These are phyloP conservation scores for Amazona guildingii DNA, from an alignment of 2,113 vertebrate genomes.

Conservation along the genomic window DNA sequence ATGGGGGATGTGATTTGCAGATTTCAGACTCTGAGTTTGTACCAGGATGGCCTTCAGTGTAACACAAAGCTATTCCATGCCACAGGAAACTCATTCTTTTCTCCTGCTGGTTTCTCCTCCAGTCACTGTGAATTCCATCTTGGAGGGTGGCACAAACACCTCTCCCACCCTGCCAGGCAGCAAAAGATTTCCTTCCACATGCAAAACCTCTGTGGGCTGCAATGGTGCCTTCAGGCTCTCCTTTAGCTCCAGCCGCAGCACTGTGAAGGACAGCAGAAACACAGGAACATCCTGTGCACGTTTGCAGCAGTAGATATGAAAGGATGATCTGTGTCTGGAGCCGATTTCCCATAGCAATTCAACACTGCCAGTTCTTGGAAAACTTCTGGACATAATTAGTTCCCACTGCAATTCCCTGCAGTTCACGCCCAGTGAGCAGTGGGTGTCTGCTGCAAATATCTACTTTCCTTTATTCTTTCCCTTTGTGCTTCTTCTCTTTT, in stretches of 20 bases:
- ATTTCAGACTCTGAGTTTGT: neutral
- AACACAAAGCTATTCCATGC: neutral
- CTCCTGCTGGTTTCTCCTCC: neutral
- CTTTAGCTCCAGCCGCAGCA: neutral
- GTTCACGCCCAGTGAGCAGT: neutral
- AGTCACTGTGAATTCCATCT: neutral
- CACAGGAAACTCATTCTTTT: neutral
- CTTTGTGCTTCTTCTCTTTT: neutral
- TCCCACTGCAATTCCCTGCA: neutral
- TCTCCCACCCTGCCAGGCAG: neutral
- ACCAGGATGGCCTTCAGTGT: neutral
- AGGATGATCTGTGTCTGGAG: neutral
- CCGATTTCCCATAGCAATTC: neutral
- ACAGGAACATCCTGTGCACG: rapidly evolving
- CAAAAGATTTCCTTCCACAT: neutral
- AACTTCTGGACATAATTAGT: neutral
- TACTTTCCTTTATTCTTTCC: neutral
- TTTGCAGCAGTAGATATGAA: neutral
- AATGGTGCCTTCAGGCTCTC: neutral
- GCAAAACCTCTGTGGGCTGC: neutral
- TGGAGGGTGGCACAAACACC: neutral
- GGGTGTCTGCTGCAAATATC: neutral
- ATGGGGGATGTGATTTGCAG: neutral
- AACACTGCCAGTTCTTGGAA: constrained; percentile 16
- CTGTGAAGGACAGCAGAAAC: neutral